Evolutionary conservation across 2,888 invertebrate species (phyloP).

Genomic region (Cremastinae sp.): DNA sequence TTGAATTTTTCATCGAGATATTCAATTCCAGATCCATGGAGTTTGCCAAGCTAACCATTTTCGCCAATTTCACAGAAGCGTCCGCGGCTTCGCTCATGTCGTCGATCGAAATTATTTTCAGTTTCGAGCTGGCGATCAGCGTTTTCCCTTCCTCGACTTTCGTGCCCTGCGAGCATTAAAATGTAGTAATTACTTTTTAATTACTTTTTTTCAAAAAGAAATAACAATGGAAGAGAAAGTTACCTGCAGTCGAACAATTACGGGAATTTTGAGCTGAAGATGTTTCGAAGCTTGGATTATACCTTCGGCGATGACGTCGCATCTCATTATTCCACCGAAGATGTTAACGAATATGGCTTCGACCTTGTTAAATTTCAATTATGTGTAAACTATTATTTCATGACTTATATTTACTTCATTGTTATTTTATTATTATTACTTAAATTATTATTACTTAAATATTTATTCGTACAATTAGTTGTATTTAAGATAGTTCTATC

Average conservation of each 20-base stretch:
- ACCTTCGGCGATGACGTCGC: conserved; percentile 98
- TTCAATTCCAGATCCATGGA: conserved; percentile 90
- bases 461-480: no score
- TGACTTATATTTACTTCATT: conserved; percentile 3
- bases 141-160: conserved; percentile 92
- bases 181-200: not conserved
- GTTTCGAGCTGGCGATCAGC: conserved; percentile 88
- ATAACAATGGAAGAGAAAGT: conserved; percentile 30
- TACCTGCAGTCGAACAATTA: conserved; percentile 96
- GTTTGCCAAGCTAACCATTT: conserved; percentile 89
- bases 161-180: conserved; percentile 84
- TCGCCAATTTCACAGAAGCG: conserved; percentile 89
- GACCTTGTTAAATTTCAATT: conserved; percentile 82
- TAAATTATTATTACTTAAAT: no score
- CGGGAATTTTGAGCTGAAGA: conserved; percentile 94
- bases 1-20: conserved; percentile 52
- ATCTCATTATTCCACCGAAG: conserved; percentile 98
- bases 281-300: conserved; percentile 96
- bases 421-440: not conserved
- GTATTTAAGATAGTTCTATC: no score
- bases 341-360: conserved; percentile 97
- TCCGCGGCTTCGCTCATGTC: conserved; percentile 92
- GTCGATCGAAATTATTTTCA: conserved; percentile 91
- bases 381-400: not conserved
- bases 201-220: no score